These are phyloP conservation scores for Aurelia aurita DNA, from an alignment of 30 jellyfish, hydroid and myxozoan genomes.

Conservation along the genomic window DNA sequence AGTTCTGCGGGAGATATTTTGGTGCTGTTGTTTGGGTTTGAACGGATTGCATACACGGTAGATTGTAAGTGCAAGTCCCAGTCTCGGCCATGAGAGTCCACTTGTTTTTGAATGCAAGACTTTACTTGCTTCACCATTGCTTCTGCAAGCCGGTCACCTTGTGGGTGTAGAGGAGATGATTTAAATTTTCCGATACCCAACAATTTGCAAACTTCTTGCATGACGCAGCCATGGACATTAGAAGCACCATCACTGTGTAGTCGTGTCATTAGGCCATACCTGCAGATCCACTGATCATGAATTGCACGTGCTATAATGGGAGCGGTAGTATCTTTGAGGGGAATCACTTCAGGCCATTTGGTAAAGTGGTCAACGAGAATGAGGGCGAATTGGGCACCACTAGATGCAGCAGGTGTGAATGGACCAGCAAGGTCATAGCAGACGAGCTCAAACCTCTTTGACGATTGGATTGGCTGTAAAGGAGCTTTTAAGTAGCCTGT, in stretches of 20 bases:
- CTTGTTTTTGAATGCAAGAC: constrained; percentile 45
- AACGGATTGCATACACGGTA: constrained; percentile 5
- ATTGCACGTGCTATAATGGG: constrained; percentile 39
- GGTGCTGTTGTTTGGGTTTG: constrained; percentile 1
- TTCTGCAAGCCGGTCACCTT: constrained; percentile 27
- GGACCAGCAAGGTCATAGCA: no score
- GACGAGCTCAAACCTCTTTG: background rate
- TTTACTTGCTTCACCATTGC: constrained; percentile 53
- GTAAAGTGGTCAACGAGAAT: background rate
- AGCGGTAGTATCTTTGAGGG: constrained; percentile 27
- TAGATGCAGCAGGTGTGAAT: no score
- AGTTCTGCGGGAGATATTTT: no score
- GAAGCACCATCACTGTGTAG: constrained; percentile 49
- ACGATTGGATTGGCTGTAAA: constrained; percentile 27
- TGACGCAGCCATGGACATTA: constrained; percentile 27
- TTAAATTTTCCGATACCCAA: constrained; percentile 38
- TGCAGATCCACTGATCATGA: no score
- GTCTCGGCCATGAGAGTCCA: constrained; percentile 8
- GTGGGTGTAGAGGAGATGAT: constrained; percentile 45
- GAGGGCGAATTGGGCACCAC: constrained; percentile 3
- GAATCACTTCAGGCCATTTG: constrained; percentile 44
- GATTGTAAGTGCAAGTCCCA: constrained; percentile 35
- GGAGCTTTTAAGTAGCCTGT: constrained; percentile 28
- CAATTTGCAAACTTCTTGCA: constrained; percentile 23
- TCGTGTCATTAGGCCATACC: constrained; percentile 46